Evolutionary conservation across 2,797 vertebrate genomes (phyloP).

Genomic region (Microctenopoma stevenorrisi): DNA sequence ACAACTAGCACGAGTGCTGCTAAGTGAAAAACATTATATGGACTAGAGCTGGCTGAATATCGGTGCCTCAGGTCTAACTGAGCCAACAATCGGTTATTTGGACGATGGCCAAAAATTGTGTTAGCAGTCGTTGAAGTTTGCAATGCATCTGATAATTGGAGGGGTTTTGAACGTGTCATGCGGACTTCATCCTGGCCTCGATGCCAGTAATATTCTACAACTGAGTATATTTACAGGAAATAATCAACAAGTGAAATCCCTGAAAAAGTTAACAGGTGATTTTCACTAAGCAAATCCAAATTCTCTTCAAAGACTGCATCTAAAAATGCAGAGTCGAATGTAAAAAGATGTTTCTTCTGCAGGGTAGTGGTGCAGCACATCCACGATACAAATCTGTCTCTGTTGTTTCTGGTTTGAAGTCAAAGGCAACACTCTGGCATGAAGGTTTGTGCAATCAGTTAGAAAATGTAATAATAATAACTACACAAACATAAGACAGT

Average conservation of each 20-base stretch:
- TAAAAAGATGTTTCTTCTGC: no score
- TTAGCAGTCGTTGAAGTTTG: conserved; percentile 45
- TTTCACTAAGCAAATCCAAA: background rate
- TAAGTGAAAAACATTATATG: conserved; percentile 28
- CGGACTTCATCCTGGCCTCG: conserved; percentile 9
- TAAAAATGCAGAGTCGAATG: background rate
- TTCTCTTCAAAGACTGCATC: background rate
- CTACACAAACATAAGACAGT: background rate
- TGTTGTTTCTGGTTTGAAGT: background rate
- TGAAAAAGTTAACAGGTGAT: background rate
- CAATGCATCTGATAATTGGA: conserved; percentile 39
- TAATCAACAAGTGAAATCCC: conserved; percentile 1
- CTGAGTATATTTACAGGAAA: background rate
- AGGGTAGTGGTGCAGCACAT: no score
- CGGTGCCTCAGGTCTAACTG: conserved; percentile 2
- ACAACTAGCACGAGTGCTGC: conserved; percentile 38
- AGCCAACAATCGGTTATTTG: conserved; percentile 54
- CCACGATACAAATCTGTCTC: no score
- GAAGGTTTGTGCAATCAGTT: conserved; percentile 7
- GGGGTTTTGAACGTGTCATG: conserved; percentile 27
- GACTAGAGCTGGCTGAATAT: conserved; percentile 40
- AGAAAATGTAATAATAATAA: background rate
- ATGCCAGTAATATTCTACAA: conserved; percentile 9
- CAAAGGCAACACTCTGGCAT: background rate
- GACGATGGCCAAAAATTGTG: conserved; percentile 45